phyloP scores from a whole-genome alignment of 2,888 invertebrate genomes.

The Eilema sororculum region DNA sequence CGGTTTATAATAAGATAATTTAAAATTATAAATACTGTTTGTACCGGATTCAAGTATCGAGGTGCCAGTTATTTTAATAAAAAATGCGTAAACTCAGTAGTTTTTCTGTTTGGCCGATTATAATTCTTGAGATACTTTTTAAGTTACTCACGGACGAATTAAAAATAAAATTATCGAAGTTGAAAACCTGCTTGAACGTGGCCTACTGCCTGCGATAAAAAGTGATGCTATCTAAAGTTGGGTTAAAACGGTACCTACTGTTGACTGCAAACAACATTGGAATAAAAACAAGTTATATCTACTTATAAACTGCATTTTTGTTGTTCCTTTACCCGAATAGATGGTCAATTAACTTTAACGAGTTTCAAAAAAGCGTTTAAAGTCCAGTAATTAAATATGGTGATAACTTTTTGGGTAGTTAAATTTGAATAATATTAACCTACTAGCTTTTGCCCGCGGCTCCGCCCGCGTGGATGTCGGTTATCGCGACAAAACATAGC shows the following conservation, averaged over 20 bases:
- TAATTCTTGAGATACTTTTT: slow-evolving; percentile 18
- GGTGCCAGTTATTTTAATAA: slow-evolving; percentile 25
- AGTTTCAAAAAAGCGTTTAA: background rate
- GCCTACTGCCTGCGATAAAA: slow-evolving; percentile 3
- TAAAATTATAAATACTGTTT: background rate
- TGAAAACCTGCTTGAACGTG: slow-evolving; percentile 12
- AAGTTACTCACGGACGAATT: slow-evolving; percentile 10
- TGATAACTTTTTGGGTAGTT: background rate
- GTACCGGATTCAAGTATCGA: background rate
- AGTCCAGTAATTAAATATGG: background rate
- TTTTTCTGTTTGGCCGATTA: slow-evolving; percentile 16
- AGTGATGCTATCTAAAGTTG: background rate
- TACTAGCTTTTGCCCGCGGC: too few relatives aligned
- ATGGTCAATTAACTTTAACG: background rate
- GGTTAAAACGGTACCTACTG: slow-evolving; percentile 6
- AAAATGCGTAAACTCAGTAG: background rate
- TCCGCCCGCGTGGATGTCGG: too few relatives aligned
- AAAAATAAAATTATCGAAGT: background rate
- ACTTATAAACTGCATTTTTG: background rate
- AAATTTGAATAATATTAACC: background rate
- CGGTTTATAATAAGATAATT: background rate
- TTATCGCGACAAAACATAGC: too few relatives aligned
- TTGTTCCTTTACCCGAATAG: background rate
- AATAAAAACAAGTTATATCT: background rate
- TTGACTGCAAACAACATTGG: background rate